phyloP scores from a whole-genome alignment of 2,113 vertebrate species.

The Porphyrio hochstetteri region DNA sequence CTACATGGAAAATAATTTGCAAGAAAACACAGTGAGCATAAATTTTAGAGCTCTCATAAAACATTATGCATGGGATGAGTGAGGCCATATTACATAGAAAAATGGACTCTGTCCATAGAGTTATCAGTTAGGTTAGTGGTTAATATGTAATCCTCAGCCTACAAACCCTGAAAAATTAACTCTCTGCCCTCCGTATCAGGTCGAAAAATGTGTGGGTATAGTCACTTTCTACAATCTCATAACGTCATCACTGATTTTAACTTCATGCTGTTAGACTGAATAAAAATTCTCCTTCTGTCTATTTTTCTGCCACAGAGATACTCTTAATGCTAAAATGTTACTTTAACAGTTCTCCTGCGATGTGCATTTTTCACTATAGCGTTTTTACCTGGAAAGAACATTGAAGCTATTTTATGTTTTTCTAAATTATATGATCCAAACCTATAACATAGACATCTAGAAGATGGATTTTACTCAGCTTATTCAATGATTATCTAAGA shows the following conservation, averaged over 20 bases:
- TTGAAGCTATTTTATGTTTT: not conserved
- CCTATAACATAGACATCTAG: not conserved
- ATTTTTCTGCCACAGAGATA: not conserved
- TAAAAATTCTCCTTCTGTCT: not conserved
- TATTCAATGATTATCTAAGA: not conserved
- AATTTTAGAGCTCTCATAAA: conserved; percentile 62
- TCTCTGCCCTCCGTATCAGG: conserved; percentile 20
- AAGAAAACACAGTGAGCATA: not conserved
- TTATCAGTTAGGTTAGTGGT: conserved; percentile 68
- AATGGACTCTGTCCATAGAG: conserved; percentile 60
- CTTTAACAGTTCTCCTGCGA: not conserved
- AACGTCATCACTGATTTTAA: not conserved
- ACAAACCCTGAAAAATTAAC: conserved; percentile 54
- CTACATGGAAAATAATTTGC: conserved; percentile 24
- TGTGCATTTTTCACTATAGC: not conserved
- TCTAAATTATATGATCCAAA: not conserved
- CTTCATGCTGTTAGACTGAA: not conserved
- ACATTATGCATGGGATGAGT: conserved; percentile 16
- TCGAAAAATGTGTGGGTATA: conserved; percentile 38
- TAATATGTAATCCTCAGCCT: conserved; percentile 64
- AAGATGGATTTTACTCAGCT: not conserved
- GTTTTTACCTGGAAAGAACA: not conserved
- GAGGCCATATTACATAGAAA: conserved; percentile 13
- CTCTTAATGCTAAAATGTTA: not conserved
- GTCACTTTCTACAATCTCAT: conserved; percentile 53